Evolutionary conservation across 2,888 invertebrate species (phyloP).

Genomic region (Drosophila ustulata): DNA sequence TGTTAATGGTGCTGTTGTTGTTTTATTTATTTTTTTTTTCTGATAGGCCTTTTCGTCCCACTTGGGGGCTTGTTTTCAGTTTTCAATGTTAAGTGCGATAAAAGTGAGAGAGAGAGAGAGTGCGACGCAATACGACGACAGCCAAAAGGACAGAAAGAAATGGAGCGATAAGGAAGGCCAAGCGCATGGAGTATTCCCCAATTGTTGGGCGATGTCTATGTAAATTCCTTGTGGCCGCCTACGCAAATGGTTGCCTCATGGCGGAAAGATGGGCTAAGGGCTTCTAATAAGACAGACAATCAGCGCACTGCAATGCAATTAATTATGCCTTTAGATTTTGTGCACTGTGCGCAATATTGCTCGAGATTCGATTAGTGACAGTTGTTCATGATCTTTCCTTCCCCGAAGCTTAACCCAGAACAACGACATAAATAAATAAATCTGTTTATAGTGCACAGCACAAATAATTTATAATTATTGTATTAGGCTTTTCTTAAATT

Average conservation of each 20-base stretch:
- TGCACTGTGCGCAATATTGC: conserved; percentile 29
- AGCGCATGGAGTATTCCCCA: conserved; percentile 44
- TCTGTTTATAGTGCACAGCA: neutral
- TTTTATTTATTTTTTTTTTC: conserved; percentile 24
- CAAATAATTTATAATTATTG: neutral
- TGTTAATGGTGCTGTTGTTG: conserved; percentile 22
- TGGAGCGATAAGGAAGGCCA: conserved; percentile 37
- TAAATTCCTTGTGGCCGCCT: conserved; percentile 38
- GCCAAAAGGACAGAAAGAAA: conserved; percentile 6
- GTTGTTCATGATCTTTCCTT: neutral
- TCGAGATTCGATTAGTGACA: conserved; percentile 43
- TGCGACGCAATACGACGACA: conserved; percentile 50
- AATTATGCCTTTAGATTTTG: conserved; percentile 62
- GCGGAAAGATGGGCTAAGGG: conserved; percentile 4
- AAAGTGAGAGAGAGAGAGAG: conserved; percentile 52
- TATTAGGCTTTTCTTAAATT: neutral
- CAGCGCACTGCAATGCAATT: conserved; percentile 66
- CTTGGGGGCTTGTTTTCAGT: conserved; percentile 79
- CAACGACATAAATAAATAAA: too few relatives aligned
- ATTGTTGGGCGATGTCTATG: conserved; percentile 47
- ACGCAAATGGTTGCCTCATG: conserved; percentile 27
- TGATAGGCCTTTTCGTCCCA: conserved; percentile 65
- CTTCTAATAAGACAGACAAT: conserved; percentile 44
- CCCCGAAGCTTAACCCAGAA: neutral
- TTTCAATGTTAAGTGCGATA: conserved; percentile 77